Percentiles rank a stretch among this genome's conserved stretches.
Evolutionary conservation across 1,140 invertebrate genomes (phyloP).

Genomic region (Megalopta genalis): DNA sequence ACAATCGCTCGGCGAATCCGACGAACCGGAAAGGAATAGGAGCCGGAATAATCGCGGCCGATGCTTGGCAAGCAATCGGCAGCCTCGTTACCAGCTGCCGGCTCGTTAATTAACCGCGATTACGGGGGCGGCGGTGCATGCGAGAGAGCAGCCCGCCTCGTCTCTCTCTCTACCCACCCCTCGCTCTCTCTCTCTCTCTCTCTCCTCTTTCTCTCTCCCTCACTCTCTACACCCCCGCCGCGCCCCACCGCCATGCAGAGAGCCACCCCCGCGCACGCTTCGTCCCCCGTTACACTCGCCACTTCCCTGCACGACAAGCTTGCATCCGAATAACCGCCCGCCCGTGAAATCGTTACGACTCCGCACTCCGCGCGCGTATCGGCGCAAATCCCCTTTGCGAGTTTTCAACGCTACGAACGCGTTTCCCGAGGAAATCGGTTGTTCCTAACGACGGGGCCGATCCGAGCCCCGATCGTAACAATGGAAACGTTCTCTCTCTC

Average conservation of each 20-base stretch:
- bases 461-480: too few species aligned
- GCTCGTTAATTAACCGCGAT: constrained; percentile 76
- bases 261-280: not conserved
- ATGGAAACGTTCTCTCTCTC: too few species aligned
- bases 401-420: not conserved
- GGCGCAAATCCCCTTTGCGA: not conserved
- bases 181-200: not conserved
- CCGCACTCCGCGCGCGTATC: not conserved
- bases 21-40: constrained; percentile 61
- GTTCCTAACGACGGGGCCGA: not conserved
- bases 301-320: constrained; percentile 37
- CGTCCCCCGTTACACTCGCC: constrained; percentile 41
- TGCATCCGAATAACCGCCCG: constrained; percentile 39
- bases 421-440: not conserved
- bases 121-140: constrained; percentile 72
- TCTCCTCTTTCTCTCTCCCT: not conserved
- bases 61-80: constrained; percentile 70
- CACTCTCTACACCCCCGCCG: not conserved
- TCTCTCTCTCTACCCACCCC: constrained; percentile 19
- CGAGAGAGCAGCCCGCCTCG: constrained; percentile 53
- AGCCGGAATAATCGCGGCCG: constrained; percentile 68
- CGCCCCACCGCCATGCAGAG: not conserved
- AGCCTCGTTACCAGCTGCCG: constrained; percentile 70
- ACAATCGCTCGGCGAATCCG: constrained; percentile 49
- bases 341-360: constrained; percentile 60